A percentile compares a stretch with the other conserved stretches of the same genome.
These are phyloP conservation scores for Anableps anableps DNA, from an alignment of 2,797 vertebrate species.

Conservation along the genomic window DNA sequence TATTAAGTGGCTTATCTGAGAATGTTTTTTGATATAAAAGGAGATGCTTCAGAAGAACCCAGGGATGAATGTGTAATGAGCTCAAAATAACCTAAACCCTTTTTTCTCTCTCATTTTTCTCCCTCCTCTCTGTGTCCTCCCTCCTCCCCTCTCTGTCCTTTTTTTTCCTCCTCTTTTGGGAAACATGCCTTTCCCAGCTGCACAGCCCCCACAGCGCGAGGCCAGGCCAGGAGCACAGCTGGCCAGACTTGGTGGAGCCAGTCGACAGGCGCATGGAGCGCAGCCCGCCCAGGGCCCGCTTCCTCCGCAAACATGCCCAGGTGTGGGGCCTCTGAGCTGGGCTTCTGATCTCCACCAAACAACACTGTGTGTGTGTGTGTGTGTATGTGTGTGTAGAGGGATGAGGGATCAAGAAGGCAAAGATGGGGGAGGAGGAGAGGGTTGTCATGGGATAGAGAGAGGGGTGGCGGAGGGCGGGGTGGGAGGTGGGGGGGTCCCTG, in stretches of 20 bases:
- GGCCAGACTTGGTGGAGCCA: slow-evolving; percentile 89
- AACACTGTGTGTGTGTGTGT: slow-evolving; percentile 53
- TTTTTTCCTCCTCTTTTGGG: slow-evolving; percentile 82
- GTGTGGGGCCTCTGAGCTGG: slow-evolving; percentile 85
- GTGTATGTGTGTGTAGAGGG: slow-evolving; percentile 52
- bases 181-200: slow-evolving; percentile 88
- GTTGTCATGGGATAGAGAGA: slow-evolving; percentile 56
- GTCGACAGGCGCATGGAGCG: slow-evolving; percentile 88
- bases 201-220: slow-evolving; percentile 87
- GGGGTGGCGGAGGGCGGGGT: slow-evolving; percentile 42
- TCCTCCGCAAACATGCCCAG: slow-evolving; percentile 89
- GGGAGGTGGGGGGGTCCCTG: slow-evolving; percentile 68
- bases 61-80: slow-evolving; percentile 81
- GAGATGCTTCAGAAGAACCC: slow-evolving; percentile 66
- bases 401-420: slow-evolving; percentile 45
- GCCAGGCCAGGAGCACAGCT: slow-evolving; percentile 87
- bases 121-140: slow-evolving; percentile 69
- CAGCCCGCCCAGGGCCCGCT: slow-evolving; percentile 86
- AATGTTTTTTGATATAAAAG: slow-evolving; percentile 63
- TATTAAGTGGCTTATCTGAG: slow-evolving; percentile 51
- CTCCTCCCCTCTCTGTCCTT: slow-evolving; percentile 61
- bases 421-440: slow-evolving; percentile 52
- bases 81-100: slow-evolving; percentile 79
- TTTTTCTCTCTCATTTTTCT: slow-evolving; percentile 63
- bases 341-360: slow-evolving; percentile 84